Base-by-base conservation (phyloP, 2,888 invertebrate species). In the Apoda limacodes region DNA sequence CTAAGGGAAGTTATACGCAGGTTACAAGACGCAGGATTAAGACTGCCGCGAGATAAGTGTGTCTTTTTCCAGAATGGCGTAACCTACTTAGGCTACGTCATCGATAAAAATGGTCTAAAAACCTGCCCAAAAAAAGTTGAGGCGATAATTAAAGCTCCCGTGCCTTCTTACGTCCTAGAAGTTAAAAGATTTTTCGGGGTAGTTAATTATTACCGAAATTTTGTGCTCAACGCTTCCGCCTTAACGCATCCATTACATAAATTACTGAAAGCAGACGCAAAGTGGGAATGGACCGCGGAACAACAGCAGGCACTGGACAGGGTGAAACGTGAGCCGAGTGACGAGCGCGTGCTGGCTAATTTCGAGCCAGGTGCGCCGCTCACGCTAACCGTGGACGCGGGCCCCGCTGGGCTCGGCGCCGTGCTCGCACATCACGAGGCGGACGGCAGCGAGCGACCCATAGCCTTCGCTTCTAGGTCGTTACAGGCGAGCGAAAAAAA, bases 401-500 rank as follows among this genome's bases (percentile, higher is more conserved):
- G 10, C 10, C 10, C 11, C 20, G n/a, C n/a, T n/a, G n/a, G n/a
- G n/a, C n/a, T n/a, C n/a, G n/a, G n/a, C n/a, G n/a, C n/a, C n/a
- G n/a, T n/a, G n/a, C n/a, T n/a, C n/a, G n/a, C n/a, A n/a, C n/a
- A n/a, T n/a, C n/a, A n/a, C n/a, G n/a, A n/a, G n/a, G n/a, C n/a
- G n/a, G n/a, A n/a, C n/a, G n/a, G n/a, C n/a, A n/a, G n/a, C 6
- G 43, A 48, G 28, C 34, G 36, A 6, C 47, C 48, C 0, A 25
- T 50, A 1, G 40, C 45, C 0, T 49, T 26, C 17, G 50, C 47
- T 1, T 53, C 51, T 1, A 35, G 50, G 1, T 43, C 46, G 1
- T 26, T 51, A 1, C n/a, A n/a, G n/a, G n/a, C n/a, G n/a, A n/a
- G n/a, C n/a, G n/a, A n/a, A n/a, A n/a, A n/a, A n/a, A n/a, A n/a